phyloP scores from a whole-genome alignment of 1,140 invertebrate species.

The Zaprionus kolodkinae region DNA sequence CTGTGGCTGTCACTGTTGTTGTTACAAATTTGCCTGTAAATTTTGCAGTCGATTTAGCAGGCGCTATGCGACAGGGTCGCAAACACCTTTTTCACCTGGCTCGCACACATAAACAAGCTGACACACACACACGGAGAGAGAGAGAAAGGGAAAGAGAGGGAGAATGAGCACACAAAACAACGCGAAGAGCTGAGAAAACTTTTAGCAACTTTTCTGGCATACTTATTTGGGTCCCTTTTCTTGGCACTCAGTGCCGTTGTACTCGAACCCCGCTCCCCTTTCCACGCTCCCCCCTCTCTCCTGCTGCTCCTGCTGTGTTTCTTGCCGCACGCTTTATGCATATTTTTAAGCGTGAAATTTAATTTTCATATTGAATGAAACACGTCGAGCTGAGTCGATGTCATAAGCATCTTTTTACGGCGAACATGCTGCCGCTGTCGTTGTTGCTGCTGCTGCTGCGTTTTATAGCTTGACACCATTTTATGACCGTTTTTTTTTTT shows the following conservation, averaged over 20 bases:
- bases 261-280: neutral
- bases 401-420: conserved; percentile 31
- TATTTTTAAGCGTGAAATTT: conserved; percentile 43
- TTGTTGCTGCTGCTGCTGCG: neutral
- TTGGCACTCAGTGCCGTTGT: conserved; percentile 6
- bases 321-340: conserved; percentile 30
- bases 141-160: neutral
- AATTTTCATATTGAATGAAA: conserved; percentile 51
- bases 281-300: neutral
- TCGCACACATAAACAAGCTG: conserved; percentile 1
- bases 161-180: neutral
- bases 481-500: conserved; percentile 20
- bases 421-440: conserved; percentile 16
- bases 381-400: conserved; percentile 16
- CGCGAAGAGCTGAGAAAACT: conserved; percentile 19
- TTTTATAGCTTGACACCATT: conserved; percentile 44
- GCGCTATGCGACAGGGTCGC: conserved; percentile 31
- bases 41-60: conserved; percentile 69
- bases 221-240: conserved; percentile 4
- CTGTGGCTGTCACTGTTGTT: conserved; percentile 15
- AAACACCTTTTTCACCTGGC: conserved; percentile 21
- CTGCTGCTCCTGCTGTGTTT: neutral
- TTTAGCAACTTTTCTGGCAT: conserved; percentile 16
- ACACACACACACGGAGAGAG: neutral
- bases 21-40: conserved; percentile 42